Evolutionary conservation across 2,888 invertebrate species (phyloP).

Genomic region (Metacarcinus magister): DNA sequence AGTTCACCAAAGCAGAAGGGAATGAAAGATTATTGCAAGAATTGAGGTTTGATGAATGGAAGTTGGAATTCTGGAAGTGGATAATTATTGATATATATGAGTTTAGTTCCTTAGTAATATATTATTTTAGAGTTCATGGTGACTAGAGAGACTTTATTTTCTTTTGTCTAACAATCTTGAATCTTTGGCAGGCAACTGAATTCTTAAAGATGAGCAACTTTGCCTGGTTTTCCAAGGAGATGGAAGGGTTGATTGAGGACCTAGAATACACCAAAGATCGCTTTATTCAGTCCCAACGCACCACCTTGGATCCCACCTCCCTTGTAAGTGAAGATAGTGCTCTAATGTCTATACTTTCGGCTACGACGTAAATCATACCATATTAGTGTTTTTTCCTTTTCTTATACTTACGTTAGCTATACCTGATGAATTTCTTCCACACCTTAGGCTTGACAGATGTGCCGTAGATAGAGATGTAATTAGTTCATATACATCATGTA

Average conservation of each 20-base stretch:
- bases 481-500: background rate
- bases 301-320: constrained; percentile 12
- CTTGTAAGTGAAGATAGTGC: constrained; percentile 46
- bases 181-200: constrained; percentile 83
- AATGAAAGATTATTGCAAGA: background rate
- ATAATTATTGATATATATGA: background rate
- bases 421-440: background rate
- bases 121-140: background rate
- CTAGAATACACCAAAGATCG: constrained; percentile 81
- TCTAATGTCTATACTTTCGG: background rate
- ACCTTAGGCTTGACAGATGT: background rate
- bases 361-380: background rate
- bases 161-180: background rate
- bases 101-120: background rate
- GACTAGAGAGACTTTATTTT: background rate
- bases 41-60: background rate
- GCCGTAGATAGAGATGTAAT: background rate
- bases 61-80: background rate
- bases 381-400: background rate
- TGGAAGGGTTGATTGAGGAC: constrained; percentile 79
- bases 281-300: constrained; percentile 71
- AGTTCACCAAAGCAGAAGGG: background rate
- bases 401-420: background rate
- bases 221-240: constrained; percentile 84
- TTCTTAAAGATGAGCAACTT: constrained; percentile 84